phyloP scores from a whole-genome alignment of 2,888 invertebrate species.

The Heliconius erato region DNA sequence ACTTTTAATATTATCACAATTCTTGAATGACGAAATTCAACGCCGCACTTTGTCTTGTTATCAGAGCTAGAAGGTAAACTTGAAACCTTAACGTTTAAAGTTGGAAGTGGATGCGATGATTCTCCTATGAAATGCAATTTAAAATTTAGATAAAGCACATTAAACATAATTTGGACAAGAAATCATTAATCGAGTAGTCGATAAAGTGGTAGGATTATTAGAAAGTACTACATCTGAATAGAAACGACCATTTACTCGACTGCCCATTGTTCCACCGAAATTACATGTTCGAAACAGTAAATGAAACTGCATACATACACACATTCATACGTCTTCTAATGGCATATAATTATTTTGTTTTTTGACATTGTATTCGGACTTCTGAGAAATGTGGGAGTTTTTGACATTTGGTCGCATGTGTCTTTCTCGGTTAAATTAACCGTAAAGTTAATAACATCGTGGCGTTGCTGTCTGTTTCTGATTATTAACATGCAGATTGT shows the following conservation, averaged over 20 bases:
- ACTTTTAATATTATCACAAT: not conserved
- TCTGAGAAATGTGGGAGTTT: slow-evolving; percentile 81
- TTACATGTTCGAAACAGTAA: slow-evolving; percentile 37
- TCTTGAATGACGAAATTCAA: not conserved
- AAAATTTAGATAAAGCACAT: not conserved
- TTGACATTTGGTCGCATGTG: slow-evolving; percentile 73
- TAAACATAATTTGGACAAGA: not conserved
- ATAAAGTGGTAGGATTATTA: not conserved
- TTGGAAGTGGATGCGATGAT: not conserved
- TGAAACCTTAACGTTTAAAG: not conserved
- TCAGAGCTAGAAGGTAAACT: not conserved
- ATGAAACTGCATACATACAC: slow-evolving; percentile 38
- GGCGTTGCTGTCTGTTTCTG: not conserved
- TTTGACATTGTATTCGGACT: slow-evolving; percentile 81
- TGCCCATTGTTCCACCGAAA: slow-evolving; percentile 44
- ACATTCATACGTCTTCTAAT: slow-evolving; percentile 58
- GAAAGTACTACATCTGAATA: slow-evolving; percentile 17
- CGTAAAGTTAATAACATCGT: slow-evolving; percentile 74
- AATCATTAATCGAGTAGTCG: not conserved
- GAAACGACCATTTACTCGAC: slow-evolving; percentile 25
- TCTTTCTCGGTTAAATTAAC: slow-evolving; percentile 82
- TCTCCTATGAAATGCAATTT: not conserved
- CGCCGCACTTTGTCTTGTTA: not conserved
- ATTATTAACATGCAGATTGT: not conserved
- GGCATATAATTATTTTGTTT: slow-evolving; percentile 75